Base-by-base conservation (phyloP, 2,797 vertebrate species). In the Coranthus polyacanthus region DNA sequence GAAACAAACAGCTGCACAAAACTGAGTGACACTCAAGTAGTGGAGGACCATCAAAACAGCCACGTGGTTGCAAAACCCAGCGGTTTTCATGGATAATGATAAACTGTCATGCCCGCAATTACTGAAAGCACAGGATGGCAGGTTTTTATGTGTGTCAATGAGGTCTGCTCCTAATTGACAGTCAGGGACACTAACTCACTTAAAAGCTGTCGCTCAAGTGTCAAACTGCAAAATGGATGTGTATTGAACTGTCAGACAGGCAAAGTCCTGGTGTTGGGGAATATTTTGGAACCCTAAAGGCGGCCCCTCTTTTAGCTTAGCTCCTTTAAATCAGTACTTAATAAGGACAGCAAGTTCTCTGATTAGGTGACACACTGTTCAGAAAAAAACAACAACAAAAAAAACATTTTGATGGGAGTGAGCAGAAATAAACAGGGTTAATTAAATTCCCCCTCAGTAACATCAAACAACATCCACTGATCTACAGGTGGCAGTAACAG, bases 41-140 rank as follows among this genome's bases (percentile, higher is more conserved):
- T 89, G 83, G 91, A 94, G 87, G 86, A 88, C 89, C 83, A 92
- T 84, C 87, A 87, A 93, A 90, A 92, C 89, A 92, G 90, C 68
- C 65, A 59, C 49, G 66, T 72, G 88, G 92, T 94, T 90, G 75
- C 89, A 94, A 95, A 95, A 93, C 90, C 83, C 63, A 85, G 90
- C 56, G 87, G 79, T 94, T 95, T 94, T 94, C 90, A 92, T 86
- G 92, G 90, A 91, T 94, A 95, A 94, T 94, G 94, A 95, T 84
- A 93, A 95, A 88, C 92, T 95, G 93, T 92, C 81, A 89, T 90
- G 91, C 92, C 92, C 72, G 72, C 87, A 94, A 93, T 94, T 95
- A 94, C 91, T 73, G 91, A 93, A 93, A 94, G 86, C 75, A 43
- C 78, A 84, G 75, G 78, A 91, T 89, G 89, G 91, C 87, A 92